These are phyloP conservation scores for Ectemnius lituratus DNA, from an alignment of 2,888 invertebrate genomes.

Conservation along the genomic window DNA sequence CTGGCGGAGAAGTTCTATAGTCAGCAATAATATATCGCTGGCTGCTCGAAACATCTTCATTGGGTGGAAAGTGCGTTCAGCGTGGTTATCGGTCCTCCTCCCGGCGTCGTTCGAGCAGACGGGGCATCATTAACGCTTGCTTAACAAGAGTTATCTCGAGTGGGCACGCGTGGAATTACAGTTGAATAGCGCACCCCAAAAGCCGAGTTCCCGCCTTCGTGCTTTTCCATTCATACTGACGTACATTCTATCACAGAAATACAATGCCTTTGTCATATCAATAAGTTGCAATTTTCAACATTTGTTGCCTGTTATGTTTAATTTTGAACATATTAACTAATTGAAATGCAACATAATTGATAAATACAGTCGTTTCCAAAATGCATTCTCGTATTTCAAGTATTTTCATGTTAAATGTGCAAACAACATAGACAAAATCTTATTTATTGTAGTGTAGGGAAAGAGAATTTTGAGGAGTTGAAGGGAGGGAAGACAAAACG, in stretches of 20 bases:
- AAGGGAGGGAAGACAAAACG: too few relatives aligned
- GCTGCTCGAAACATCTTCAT: constrained; percentile 45
- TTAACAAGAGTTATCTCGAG: constrained; percentile 65
- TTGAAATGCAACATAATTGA: too few relatives aligned
- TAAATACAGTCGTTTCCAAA: too few relatives aligned
- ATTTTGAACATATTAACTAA: too few relatives aligned
- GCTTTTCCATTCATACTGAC: constrained; percentile 20
- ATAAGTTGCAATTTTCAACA: too few relatives aligned
- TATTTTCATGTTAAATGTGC: too few relatives aligned
- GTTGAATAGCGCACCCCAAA: constrained; percentile 45
- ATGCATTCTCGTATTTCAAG: too few relatives aligned
- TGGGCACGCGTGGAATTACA: constrained; percentile 63
- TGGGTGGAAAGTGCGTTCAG: constrained; percentile 46
- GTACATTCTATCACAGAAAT: constrained; percentile 38
- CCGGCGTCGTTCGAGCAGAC: constrained; percentile 35
- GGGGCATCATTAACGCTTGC: constrained; percentile 58
- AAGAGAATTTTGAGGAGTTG: too few relatives aligned
- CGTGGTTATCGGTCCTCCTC: constrained; percentile 49
- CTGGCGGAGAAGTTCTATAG: constrained; percentile 32
- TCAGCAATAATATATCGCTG: constrained; percentile 29
- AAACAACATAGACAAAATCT: too few relatives aligned
- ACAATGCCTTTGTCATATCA: too few relatives aligned
- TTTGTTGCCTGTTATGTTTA: too few relatives aligned
- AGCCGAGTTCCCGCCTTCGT: constrained; percentile 23
- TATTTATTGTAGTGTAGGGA: too few relatives aligned